phyloP scores from a whole-genome alignment of 2,888 invertebrate species.

The Diplazon laetatorius region DNA sequence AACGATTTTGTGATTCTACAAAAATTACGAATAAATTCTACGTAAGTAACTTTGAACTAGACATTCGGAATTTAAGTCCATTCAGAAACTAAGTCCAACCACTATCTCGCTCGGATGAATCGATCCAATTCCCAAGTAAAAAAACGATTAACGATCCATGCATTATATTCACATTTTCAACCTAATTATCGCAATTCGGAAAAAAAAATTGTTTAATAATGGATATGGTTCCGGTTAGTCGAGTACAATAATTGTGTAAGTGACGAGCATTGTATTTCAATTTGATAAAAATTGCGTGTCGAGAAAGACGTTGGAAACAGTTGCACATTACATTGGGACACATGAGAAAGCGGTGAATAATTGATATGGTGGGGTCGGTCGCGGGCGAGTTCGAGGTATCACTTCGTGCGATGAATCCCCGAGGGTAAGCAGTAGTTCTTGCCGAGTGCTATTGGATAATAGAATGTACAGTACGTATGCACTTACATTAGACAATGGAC shows the following conservation, averaged over 20 bases:
- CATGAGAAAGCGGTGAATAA: conserved; percentile 15
- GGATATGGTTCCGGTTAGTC: not conserved
- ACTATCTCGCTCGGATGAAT: too few species aligned
- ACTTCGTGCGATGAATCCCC: conserved; percentile 11
- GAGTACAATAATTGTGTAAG: not conserved
- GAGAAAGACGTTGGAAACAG: conserved; percentile 1
- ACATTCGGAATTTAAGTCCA: too few species aligned
- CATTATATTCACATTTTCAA: too few species aligned
- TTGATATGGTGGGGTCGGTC: not conserved
- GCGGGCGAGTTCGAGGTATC: not conserved
- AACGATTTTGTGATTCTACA: too few species aligned
- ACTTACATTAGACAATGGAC: conserved; percentile 12
- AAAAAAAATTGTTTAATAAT: not conserved
- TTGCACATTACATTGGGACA: not conserved
- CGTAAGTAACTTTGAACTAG: too few species aligned
- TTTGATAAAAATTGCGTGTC: conserved; percentile 3
- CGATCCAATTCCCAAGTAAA: too few species aligned
- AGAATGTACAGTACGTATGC: conserved; percentile 3
- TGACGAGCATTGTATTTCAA: not conserved
- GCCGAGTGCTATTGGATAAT: not conserved
- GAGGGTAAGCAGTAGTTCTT: conserved; percentile 6
- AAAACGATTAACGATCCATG: too few species aligned
- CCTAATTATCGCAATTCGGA: too few species aligned
- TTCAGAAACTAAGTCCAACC: too few species aligned
- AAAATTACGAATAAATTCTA: too few species aligned